A percentile compares a stretch with the other conserved stretches of the same genome.
Evolutionary conservation across 2,797 vertebrate species (phyloP).

Genomic region (Chaetophractus vellerosus): DNA sequence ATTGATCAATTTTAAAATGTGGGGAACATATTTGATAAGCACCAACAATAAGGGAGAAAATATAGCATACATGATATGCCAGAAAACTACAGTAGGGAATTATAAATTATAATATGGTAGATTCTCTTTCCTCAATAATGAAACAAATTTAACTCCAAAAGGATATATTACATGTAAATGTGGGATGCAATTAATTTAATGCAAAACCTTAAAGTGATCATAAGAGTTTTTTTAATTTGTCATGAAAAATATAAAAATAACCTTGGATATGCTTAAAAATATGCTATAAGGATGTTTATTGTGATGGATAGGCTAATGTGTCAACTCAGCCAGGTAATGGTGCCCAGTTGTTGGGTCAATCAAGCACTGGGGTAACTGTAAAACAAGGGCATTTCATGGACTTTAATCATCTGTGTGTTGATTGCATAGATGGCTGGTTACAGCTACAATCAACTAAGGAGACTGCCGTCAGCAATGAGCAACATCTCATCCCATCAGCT

Average conservation of each 20-base stretch:
- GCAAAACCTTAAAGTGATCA: neutral
- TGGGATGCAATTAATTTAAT: neutral
- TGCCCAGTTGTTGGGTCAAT: too few relatives aligned
- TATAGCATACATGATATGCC: neutral
- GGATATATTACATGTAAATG: neutral
- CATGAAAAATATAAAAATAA: slow-evolving; percentile 38
- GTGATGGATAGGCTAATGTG: too few relatives aligned
- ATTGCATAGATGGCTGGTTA: too few relatives aligned
- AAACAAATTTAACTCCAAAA: slow-evolving; percentile 54
- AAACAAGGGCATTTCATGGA: too few relatives aligned
- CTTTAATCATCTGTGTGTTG: too few relatives aligned
- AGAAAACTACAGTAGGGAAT: neutral
- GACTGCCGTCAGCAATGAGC: too few relatives aligned
- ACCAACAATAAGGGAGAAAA: slow-evolving; percentile 21
- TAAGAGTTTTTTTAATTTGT: slow-evolving; percentile 14
- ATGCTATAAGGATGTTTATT: neutral
- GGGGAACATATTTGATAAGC: neutral
- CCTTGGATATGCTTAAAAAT: neutral
- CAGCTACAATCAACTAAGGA: too few relatives aligned
- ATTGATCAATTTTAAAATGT: neutral
- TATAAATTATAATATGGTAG: neutral
- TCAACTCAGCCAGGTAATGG: too few relatives aligned
- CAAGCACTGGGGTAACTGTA: too few relatives aligned
- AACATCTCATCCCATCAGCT: too few relatives aligned
- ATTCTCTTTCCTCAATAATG: neutral